phyloP scores from a whole-genome alignment of 2,797 vertebrate species.

The Saxicola maurus region DNA sequence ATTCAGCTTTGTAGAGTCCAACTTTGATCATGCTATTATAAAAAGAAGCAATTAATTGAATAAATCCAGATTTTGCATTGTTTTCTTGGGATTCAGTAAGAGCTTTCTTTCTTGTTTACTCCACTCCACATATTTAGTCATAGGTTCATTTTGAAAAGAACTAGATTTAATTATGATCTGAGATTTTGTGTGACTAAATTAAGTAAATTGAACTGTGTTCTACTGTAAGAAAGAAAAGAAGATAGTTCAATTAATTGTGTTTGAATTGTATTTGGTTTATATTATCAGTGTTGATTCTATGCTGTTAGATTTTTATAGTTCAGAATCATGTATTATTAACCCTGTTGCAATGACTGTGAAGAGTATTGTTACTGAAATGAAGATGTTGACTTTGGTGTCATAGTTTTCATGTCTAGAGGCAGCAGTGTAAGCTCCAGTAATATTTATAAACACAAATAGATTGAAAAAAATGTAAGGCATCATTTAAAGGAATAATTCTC shows the following conservation, averaged over 20 bases:
- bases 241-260: neutral
- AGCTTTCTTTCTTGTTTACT: neutral
- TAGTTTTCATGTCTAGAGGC: neutral
- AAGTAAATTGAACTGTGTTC: neutral
- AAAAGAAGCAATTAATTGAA: neutral
- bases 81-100: neutral
- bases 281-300: neutral
- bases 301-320: neutral
- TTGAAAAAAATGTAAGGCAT: neutral
- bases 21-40: neutral
- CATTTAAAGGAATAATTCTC: neutral
- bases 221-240: neutral
- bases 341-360: neutral
- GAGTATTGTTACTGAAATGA: neutral
- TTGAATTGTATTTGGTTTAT: neutral
- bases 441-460: neutral
- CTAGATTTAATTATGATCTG: neutral
- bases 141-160: neutral
- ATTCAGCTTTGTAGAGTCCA: neutral
- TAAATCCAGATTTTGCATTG: neutral
- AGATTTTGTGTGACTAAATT: neutral
- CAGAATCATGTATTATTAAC: neutral
- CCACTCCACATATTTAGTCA: neutral
- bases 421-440: neutral
- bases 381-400: neutral